A percentile compares a stretch with the other conserved stretches of the same genome.
phyloP scores from a whole-genome alignment of 2,113 vertebrate species.

The Ctenodactylus gundi region DNA sequence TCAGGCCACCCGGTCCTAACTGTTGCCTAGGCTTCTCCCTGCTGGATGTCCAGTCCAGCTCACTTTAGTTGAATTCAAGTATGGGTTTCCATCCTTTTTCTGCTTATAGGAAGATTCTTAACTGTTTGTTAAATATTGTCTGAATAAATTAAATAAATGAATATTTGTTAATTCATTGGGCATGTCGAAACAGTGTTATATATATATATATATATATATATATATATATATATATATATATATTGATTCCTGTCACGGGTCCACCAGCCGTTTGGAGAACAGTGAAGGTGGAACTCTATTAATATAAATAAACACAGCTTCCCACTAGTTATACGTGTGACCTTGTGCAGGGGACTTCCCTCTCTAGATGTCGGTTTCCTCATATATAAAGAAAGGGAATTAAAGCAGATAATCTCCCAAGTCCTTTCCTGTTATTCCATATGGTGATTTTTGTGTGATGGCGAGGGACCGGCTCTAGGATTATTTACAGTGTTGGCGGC shows the following conservation, averaged over 20 bases:
- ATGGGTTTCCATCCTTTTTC: neutral
- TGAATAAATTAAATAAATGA: neutral
- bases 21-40: neutral
- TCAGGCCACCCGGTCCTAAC: neutral
- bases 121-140: neutral
- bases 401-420: conserved; percentile 67
- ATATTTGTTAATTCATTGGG: neutral
- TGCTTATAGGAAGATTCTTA: neutral
- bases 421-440: conserved; percentile 68
- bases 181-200: neutral
- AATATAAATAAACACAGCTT: conserved; percentile 60
- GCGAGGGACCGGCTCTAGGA: neutral
- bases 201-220: no score
- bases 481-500: conserved; percentile 25
- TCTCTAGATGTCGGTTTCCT: conserved; percentile 57
- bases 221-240: no score
- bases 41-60: neutral
- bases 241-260: no score
- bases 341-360: conserved; percentile 59
- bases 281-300: conserved; percentile 19
- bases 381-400: conserved; percentile 55
- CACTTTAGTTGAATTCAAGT: no score
- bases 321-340: conserved; percentile 40
- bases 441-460: conserved; percentile 48
- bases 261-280: conserved; percentile 17